Conservation (phyloP, 1,140 invertebrate genomes). For the Zaprionus lachaisei region DNA sequence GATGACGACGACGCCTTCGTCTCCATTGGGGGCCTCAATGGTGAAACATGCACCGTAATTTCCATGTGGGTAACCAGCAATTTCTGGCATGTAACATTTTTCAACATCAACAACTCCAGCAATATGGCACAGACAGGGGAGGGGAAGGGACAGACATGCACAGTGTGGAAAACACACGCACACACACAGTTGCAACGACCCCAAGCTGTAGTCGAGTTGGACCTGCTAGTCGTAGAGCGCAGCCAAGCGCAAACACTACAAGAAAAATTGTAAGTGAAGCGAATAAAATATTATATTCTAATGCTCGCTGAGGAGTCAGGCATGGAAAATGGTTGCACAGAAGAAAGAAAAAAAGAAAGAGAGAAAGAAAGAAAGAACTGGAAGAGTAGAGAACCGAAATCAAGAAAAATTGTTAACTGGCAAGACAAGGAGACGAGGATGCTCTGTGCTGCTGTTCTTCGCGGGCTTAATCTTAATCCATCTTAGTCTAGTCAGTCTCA, state of each 20-base stretch:
- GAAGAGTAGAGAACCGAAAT: slow-evolving; percentile 47
- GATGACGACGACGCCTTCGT: slow-evolving; percentile 1
- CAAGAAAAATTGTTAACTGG: slow-evolving; percentile 74
- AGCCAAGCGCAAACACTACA: slow-evolving; percentile 76
- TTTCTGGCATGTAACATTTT: slow-evolving; percentile 83
- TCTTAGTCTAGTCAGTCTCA: slow-evolving; percentile 77
- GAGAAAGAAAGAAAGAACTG: slow-evolving; percentile 32
- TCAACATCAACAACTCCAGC: slow-evolving; percentile 83
- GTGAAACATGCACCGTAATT: slow-evolving; percentile 79
- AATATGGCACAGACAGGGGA: slow-evolving; percentile 66
- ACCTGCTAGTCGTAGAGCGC: slow-evolving; percentile 18
- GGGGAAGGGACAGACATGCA: slow-evolving; percentile 5
- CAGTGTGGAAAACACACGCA: slow-evolving; percentile 14
- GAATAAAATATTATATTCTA: slow-evolving; percentile 84
- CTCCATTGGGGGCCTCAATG: slow-evolving; percentile 43
- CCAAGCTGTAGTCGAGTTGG: not conserved
- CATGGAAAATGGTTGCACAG: slow-evolving; percentile 13
- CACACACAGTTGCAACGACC: slow-evolving; percentile 10
- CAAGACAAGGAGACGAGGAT: not conserved
- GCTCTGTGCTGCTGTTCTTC: slow-evolving; percentile 42
- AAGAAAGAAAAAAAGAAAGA: slow-evolving; percentile 37
- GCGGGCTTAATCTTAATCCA: slow-evolving; percentile 83
- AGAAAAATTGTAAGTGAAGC: slow-evolving; percentile 82
- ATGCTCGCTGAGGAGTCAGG: slow-evolving; percentile 54
- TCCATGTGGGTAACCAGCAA: slow-evolving; percentile 83